Evolutionary conservation across 2,113 vertebrate genomes (phyloP).

Genomic region (Cyprinus carpio): DNA sequence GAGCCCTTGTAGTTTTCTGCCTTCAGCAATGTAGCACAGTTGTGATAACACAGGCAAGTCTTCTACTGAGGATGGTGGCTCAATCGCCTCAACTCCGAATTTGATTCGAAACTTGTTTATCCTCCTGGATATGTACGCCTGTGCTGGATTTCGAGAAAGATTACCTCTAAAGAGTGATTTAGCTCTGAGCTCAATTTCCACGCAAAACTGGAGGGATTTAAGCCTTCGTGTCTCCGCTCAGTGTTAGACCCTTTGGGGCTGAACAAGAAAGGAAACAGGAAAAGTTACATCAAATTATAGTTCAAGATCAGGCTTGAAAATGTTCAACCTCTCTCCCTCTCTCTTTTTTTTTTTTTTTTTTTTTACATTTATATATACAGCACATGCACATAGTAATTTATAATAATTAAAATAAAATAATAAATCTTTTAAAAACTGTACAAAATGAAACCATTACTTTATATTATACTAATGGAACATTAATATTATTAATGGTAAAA

Average conservation of each 20-base stretch:
- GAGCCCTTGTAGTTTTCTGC: background rate
- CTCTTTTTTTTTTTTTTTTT: too few relatives aligned
- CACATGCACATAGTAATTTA: too few relatives aligned
- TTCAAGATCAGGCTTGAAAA: background rate
- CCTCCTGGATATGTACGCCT: slow-evolving; percentile 62
- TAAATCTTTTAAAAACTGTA: too few relatives aligned
- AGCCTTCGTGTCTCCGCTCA: background rate
- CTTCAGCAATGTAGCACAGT: slow-evolving; percentile 1
- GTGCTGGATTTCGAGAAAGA: slow-evolving; percentile 67
- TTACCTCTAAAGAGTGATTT: slow-evolving; percentile 71
- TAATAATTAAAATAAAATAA: background rate
- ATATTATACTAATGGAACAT: too few relatives aligned
- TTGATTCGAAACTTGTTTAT: slow-evolving; percentile 64
- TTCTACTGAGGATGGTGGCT: slow-evolving; percentile 17
- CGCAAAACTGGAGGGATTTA: slow-evolving; percentile 9
- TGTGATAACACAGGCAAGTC: slow-evolving; percentile 17
- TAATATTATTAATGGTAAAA: too few relatives aligned
- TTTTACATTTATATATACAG: too few relatives aligned
- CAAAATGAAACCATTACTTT: too few relatives aligned
- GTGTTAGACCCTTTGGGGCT: background rate
- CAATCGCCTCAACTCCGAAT: slow-evolving; percentile 59
- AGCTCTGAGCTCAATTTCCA: slow-evolving; percentile 52
- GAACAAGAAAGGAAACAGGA: background rate
- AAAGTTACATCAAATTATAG: background rate
- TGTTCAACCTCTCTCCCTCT: background rate